These are phyloP conservation scores for Nomada ferruginata DNA, from an alignment of 2,888 invertebrate species.

Conservation along the genomic window DNA sequence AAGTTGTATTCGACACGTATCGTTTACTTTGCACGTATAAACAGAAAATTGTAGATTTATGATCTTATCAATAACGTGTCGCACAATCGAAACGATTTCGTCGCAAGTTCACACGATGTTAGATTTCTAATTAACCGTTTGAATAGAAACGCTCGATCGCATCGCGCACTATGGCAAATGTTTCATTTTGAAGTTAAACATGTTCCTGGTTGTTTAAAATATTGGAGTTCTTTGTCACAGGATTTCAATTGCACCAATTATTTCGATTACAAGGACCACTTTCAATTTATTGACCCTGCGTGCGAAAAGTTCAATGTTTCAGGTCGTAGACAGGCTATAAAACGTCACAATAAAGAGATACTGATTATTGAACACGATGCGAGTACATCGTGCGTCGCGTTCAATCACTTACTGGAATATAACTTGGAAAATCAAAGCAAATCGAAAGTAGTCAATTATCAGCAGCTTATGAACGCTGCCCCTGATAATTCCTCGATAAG, in stretches of 20 bases:
- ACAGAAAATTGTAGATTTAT: not conserved
- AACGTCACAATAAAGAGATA: constrained; percentile 15
- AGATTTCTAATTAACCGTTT: not conserved
- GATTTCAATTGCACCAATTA: not conserved
- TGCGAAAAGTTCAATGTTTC: not conserved
- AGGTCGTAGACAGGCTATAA: not conserved
- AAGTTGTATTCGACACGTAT: not conserved
- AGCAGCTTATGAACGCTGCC: constrained; percentile 14
- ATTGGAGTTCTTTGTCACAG: not conserved
- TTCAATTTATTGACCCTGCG: not conserved
- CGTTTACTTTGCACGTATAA: not conserved
- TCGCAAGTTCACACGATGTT: not conserved
- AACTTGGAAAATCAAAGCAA: constrained; percentile 28
- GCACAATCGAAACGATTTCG: not conserved
- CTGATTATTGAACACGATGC: not conserved
- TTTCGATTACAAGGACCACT: no score
- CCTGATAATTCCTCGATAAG: constrained; percentile 54
- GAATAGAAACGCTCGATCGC: no score
- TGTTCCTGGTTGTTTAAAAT: no score
- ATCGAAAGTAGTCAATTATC: constrained; percentile 47
- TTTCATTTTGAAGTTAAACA: no score
- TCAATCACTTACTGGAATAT: constrained; percentile 33
- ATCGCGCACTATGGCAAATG: no score
- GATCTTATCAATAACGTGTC: constrained; percentile 26
- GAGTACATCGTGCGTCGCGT: constrained; percentile 15